Conservation (phyloP, 2,888 invertebrate genomes). For the Agapostemon virescens region DNA sequence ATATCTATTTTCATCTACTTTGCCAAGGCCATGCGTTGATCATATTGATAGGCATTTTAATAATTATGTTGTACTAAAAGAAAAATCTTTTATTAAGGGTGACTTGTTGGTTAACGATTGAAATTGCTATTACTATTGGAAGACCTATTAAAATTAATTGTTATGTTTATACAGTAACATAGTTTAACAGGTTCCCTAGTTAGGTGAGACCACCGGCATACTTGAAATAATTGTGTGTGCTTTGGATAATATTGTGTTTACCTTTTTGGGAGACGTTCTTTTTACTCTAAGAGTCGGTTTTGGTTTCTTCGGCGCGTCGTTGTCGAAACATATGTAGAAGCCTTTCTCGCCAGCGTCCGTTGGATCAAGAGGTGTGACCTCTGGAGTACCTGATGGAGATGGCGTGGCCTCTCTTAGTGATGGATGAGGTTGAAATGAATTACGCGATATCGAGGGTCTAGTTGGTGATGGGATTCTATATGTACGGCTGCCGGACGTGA, state of each 20-base stretch:
- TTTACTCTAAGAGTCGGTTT: constrained; percentile 92
- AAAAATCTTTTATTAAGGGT: too few relatives aligned
- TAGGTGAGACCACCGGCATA: too few relatives aligned
- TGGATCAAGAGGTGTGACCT: constrained; percentile 80
- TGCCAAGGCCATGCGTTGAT: too few relatives aligned
- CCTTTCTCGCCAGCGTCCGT: constrained; percentile 86
- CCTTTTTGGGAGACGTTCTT: constrained; percentile 89
- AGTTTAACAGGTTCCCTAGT: too few relatives aligned
- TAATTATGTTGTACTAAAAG: too few relatives aligned
- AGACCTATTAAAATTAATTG: too few relatives aligned
- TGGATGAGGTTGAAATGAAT: constrained; percentile 85
- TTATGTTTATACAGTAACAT: too few relatives aligned
- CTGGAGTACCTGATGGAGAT: constrained; percentile 79
- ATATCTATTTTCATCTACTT: too few relatives aligned
- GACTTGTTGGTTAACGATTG: too few relatives aligned
- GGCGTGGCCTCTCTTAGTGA: constrained; percentile 78
- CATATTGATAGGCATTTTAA: too few relatives aligned
- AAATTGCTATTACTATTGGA: too few relatives aligned
- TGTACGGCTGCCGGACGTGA: constrained; percentile 92
- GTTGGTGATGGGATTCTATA: constrained; percentile 95
- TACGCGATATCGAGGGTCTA: constrained; percentile 86
- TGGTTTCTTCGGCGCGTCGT: constrained; percentile 92
- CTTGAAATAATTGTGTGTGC: not conserved
- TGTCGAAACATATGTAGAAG: constrained; percentile 96
- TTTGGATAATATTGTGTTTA: constrained; percentile 74